Evolutionary conservation across 64 coral and sea anemone genomes (phyloP), one percentile per base, ranked within the genome.

Genomic region (Catalaphyllia jardinei): DNA sequence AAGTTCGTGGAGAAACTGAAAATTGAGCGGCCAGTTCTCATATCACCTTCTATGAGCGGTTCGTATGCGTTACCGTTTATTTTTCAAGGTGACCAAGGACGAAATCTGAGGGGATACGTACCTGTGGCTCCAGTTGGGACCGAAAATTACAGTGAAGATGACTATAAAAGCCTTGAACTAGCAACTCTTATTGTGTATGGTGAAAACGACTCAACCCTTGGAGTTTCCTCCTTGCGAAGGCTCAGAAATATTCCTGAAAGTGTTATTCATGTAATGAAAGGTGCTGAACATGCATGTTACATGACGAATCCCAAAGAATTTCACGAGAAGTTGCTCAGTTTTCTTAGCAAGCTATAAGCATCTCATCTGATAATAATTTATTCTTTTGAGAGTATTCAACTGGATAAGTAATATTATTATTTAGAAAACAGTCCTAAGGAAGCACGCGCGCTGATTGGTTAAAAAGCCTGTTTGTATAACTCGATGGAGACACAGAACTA

Each of bases 281-380:
- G 33, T 33, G 96, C 96, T 63, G 87, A 90, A 7, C 96, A 92
- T 82, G 93, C 93, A n/a, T 98, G 96, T 31, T 98, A 98, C 31
- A 50, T 98, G 29, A 79, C 94, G 31, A 74, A 98, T 17, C 61
- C 90, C 25, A 75, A 71, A 13, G 82, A 93, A 60, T 98, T 98
- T 67, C 96, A 98, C 72, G 74, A 38, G 10, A 89, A 79, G 24
- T 80, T 98, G 20, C 78, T 79, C 18, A 82, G 80, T 12, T 98
- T 98, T 78, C 91, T 97, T 24, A 28, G 75, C 18, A 97, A 72
- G 20, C 54, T 87, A 25, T 35, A 76, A 35, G 62, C 62, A 19
- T 84, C 2, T 27, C 24, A 35, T 17, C 29, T 82, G 54, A 46
- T 46, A 46, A 46, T 46, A 46, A 46, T 46, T 46, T 46, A 46